phyloP scores from a whole-genome alignment of 2,113 vertebrate species.

The Oplegnathus fasciatus region DNA sequence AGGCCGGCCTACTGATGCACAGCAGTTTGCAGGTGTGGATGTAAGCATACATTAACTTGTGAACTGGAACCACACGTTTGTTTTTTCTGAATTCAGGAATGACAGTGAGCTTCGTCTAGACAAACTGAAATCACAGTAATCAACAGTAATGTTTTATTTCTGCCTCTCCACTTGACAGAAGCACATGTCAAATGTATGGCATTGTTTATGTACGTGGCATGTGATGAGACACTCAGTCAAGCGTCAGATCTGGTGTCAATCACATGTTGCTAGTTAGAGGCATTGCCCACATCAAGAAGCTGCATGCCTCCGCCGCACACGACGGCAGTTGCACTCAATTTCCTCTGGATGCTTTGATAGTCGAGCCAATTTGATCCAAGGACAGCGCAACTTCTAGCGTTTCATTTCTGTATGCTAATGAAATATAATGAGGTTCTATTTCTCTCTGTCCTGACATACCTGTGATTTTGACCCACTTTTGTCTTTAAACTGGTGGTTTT shows the following conservation, averaged over 20 bases:
- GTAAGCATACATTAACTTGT: background rate
- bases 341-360: constrained; percentile 2
- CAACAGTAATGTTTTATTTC: background rate
- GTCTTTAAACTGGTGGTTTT: background rate
- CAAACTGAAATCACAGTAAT: background rate
- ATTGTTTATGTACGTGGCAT: background rate
- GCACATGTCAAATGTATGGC: background rate
- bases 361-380: background rate
- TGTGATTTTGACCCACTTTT: background rate
- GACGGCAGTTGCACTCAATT: background rate
- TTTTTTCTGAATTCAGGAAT: background rate
- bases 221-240: background rate
- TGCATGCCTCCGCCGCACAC: background rate
- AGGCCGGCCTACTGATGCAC: background rate
- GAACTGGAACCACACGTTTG: background rate
- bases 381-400: background rate
- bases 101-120: background rate
- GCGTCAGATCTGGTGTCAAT: background rate
- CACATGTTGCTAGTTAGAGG: constrained; percentile 21
- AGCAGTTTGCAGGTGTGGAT: background rate
- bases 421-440: background rate
- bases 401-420: background rate
- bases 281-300: background rate
- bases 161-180: background rate
- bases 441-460: background rate